These are phyloP conservation scores for Lepidocolaptes lacrymiger DNA, from an alignment of 2,797 vertebrate species.

Conservation along the genomic window DNA sequence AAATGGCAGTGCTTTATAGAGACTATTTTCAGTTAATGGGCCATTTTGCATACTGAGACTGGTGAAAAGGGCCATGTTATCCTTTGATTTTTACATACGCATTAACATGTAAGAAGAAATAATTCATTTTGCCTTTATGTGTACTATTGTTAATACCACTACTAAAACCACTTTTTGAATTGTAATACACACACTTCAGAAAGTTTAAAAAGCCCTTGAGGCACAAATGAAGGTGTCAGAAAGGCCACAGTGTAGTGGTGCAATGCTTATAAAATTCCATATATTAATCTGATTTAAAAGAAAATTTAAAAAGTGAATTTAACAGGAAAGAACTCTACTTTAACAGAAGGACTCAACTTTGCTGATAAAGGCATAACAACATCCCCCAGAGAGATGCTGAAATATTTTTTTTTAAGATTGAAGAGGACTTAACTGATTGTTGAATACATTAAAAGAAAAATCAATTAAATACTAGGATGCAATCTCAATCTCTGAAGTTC, in stretches of 20 bases:
- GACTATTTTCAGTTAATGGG: neutral
- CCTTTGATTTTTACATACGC: neutral
- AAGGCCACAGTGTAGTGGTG: neutral
- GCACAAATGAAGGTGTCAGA: neutral
- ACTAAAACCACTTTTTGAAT: neutral
- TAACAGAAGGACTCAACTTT: neutral
- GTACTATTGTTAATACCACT: neutral
- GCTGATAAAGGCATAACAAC: neutral
- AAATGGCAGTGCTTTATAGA: neutral
- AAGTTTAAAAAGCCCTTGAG: neutral
- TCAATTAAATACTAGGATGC: neutral
- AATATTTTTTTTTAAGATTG: neutral
- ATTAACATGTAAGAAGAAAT: neutral
- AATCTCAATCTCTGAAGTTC: neutral
- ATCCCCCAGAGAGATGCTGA: neutral
- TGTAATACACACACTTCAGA: neutral
- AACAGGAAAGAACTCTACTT: neutral
- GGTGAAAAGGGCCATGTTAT: neutral
- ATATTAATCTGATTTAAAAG: neutral
- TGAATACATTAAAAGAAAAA: neutral
- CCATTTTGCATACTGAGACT: neutral
- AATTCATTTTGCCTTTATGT: neutral
- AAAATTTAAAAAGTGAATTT: neutral
- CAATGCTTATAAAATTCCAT: neutral
- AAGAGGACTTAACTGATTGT: neutral